These are phyloP conservation scores for Siderastrea radians DNA, from an alignment of 92 coral and sea anemone species.

Conservation along the genomic window DNA sequence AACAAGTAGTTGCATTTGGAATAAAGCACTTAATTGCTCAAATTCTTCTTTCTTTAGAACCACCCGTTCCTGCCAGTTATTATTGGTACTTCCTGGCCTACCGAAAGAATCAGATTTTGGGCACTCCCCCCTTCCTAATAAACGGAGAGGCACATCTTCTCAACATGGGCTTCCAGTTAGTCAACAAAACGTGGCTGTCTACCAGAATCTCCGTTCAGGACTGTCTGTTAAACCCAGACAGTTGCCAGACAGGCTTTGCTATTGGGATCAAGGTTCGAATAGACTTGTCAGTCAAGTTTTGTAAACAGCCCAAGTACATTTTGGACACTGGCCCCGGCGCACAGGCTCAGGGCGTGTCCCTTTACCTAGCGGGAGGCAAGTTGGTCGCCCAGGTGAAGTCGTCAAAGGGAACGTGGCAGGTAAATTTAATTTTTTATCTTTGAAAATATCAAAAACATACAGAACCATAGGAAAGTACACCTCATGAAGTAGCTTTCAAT, in stretches of 20 bases:
- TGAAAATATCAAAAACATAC: not conserved
- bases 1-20: too few species aligned
- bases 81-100: conserved; percentile 96
- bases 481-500: too few species aligned
- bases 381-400: conserved; percentile 77
- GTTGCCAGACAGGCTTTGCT: conserved; percentile 74
- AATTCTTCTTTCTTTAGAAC: conserved; percentile 54
- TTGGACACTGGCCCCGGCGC: conserved; percentile 92
- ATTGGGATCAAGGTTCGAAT: conserved; percentile 90
- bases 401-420: conserved; percentile 81
- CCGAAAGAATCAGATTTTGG: conserved; percentile 69
- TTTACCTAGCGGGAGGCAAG: conserved; percentile 71
- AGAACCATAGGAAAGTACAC: not conserved
- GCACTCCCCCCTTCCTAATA: conserved; percentile 79
- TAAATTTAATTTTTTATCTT: not conserved
- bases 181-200: conserved; percentile 74
- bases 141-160: conserved; percentile 76
- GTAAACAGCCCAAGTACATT: conserved; percentile 79
- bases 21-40: too few species aligned
- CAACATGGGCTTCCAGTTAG: conserved; percentile 83
- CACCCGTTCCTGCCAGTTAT: conserved; percentile 90
- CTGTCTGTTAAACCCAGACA: conserved; percentile 84
- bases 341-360: conserved; percentile 84
- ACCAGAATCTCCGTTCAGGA: conserved; percentile 70
- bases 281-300: conserved; percentile 62